Percentiles rank a stretch among this genome's conserved stretches.
These are phyloP conservation scores for Anodontia alba DNA, from an alignment of 2,888 invertebrate species.

Conservation along the genomic window DNA sequence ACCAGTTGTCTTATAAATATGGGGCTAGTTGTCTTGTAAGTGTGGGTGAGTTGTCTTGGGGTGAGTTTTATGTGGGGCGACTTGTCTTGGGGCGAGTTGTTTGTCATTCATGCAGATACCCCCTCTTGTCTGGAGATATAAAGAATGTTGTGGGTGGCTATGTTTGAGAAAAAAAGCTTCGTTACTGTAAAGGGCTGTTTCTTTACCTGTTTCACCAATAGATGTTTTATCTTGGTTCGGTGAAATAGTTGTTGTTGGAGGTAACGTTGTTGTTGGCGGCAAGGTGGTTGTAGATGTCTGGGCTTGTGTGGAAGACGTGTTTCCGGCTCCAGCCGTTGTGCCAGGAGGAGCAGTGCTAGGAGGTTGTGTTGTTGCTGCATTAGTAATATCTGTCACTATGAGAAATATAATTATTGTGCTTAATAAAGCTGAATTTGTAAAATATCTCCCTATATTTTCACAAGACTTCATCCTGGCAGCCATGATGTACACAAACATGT, in stretches of 20 bases:
- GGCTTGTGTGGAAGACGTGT: slow-evolving; percentile 32
- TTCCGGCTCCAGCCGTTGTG: slow-evolving; percentile 7
- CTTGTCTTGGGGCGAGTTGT: too few relatives aligned
- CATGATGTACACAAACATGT: slow-evolving; percentile 55
- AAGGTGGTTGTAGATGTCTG: slow-evolving; percentile 42
- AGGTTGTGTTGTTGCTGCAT: slow-evolving; percentile 34
- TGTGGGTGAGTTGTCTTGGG: too few relatives aligned
- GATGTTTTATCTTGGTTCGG: slow-evolving; percentile 48
- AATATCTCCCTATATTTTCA: background rate
- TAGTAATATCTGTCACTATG: slow-evolving; percentile 5
- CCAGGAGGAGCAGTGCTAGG: slow-evolving; percentile 13
- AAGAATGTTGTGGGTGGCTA: too few relatives aligned
- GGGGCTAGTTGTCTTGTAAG: too few relatives aligned
- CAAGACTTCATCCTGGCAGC: slow-evolving; percentile 46
- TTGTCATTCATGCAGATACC: too few relatives aligned
- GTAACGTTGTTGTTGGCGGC: slow-evolving; percentile 46
- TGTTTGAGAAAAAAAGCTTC: too few relatives aligned
- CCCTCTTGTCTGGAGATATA: too few relatives aligned
- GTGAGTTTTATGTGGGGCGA: too few relatives aligned
- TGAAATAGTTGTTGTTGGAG: slow-evolving; percentile 44
- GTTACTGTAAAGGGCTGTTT: too few relatives aligned
- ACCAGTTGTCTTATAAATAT: too few relatives aligned
- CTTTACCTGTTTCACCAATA: slow-evolving; percentile 56
- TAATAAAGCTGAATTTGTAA: too few relatives aligned
- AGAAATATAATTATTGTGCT: background rate